Conservation (phyloP, 37 sponge, comb jelly and placozoan species). For the Hormiphora californensis region DNA sequence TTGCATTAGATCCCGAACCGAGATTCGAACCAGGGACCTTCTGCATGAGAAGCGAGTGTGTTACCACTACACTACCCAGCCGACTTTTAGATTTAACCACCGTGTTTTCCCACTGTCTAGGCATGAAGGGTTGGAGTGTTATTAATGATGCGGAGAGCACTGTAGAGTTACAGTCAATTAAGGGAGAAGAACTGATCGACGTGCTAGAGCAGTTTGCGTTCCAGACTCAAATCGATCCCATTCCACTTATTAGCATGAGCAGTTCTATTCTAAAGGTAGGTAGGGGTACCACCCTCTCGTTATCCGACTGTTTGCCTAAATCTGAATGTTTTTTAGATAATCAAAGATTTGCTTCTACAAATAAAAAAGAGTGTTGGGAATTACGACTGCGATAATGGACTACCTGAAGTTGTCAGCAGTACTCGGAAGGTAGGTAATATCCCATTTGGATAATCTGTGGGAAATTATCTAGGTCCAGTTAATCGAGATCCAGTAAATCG, state of each 20-base stretch:
- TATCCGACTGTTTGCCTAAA: no score
- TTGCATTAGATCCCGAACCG: no score
- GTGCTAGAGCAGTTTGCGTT: constrained; percentile 32
- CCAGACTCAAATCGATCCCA: constrained; percentile 4
- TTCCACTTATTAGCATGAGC: constrained; percentile 31
- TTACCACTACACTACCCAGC: no score
- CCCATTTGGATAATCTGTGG: neutral
- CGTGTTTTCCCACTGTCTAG: no score
- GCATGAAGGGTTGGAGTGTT: constrained; percentile 48
- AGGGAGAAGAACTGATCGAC: constrained; percentile 9
- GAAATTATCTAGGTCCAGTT: no score
- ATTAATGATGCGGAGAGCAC: neutral
- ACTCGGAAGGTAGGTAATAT: neutral
- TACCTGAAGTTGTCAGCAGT: constrained; percentile 16
- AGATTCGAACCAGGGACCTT: no score
- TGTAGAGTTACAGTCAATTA: constrained; percentile 46
- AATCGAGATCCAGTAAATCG: no score
- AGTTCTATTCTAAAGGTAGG: constrained; percentile 39
- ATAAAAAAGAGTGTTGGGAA: constrained; percentile 13
- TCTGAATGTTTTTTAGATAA: constrained; percentile 23
- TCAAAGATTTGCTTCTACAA: constrained; percentile 8
- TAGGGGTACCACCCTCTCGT: no score
- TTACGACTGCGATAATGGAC: constrained; percentile 7
- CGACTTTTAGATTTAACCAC: no score
- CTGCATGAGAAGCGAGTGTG: no score